Percentiles rank a stretch among this genome's conserved stretches.
Evolutionary conservation across 2,888 invertebrate genomes (phyloP).

Genomic region (Sepioteuthis lessoniana): DNA sequence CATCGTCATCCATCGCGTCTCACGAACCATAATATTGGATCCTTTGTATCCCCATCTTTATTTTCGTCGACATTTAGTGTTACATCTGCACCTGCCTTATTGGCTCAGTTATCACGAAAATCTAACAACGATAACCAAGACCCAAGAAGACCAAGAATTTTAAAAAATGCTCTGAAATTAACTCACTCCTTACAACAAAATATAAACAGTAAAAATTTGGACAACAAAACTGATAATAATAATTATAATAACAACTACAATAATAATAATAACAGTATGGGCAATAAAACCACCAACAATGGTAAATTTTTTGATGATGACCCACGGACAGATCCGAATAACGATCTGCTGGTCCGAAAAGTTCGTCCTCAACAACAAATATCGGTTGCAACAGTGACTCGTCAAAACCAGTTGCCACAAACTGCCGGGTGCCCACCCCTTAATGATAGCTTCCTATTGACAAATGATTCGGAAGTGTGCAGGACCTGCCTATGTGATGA

Average conservation of each 20-base stretch:
- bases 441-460: neutral
- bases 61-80: neutral
- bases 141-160: neutral
- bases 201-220: neutral
- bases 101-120: neutral
- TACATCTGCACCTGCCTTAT: neutral
- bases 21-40: neutral
- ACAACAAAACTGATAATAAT: neutral
- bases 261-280: neutral
- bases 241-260: too few species aligned
- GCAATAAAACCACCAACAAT: neutral
- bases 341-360: neutral
- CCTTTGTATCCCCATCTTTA: neutral
- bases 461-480: neutral
- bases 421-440: neutral
- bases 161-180: neutral
- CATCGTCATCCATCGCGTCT: neutral
- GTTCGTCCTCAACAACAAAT: neutral
- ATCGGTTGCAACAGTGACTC: neutral
- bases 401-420: neutral
- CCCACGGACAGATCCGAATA: neutral
- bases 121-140: neutral
- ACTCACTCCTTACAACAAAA: neutral
- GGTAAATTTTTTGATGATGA: neutral
- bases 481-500: slow-evolving; percentile 10